phyloP scores from a whole-genome alignment of 2,888 invertebrate genomes.

The Troilus luridus region DNA sequence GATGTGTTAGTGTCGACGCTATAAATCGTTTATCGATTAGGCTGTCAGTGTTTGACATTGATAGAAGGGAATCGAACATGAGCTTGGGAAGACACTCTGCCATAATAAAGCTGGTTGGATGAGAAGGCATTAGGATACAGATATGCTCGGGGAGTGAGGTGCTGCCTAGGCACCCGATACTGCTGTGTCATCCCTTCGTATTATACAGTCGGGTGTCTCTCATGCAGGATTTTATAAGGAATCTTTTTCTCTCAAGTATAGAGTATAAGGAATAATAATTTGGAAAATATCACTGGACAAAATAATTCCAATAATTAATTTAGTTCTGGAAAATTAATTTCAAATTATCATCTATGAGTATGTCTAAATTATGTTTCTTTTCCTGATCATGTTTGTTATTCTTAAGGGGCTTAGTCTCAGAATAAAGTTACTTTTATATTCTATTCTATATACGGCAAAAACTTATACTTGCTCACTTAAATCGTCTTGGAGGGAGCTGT shows the following conservation, averaged over 20 bases:
- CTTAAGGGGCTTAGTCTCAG: no score
- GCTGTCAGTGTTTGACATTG: not conserved
- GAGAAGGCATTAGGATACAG: not conserved
- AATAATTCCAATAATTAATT: not conserved
- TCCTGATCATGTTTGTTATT: no score
- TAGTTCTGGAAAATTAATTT: no score
- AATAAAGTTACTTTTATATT: no score
- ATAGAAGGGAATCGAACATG: not conserved
- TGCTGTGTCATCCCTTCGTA: not conserved
- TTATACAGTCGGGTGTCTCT: not conserved
- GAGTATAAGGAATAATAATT: not conserved
- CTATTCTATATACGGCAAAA: no score
- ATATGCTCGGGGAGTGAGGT: not conserved
- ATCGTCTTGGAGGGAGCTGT: no score
- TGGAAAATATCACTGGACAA: not conserved
- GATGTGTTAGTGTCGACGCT: not conserved
- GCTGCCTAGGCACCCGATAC: not conserved
- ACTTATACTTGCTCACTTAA: no score
- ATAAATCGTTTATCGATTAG: not conserved
- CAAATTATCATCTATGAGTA: no score
- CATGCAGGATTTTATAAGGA: no score
- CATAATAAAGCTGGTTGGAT: not conserved
- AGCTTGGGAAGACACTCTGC: not conserved
- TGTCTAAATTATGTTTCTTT: no score
- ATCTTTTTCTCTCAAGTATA: no score